A percentile compares a stretch with the other conserved stretches of the same genome.
Evolutionary conservation across 2,888 invertebrate species (phyloP).

Genomic region (Drosophila picticornis): DNA sequence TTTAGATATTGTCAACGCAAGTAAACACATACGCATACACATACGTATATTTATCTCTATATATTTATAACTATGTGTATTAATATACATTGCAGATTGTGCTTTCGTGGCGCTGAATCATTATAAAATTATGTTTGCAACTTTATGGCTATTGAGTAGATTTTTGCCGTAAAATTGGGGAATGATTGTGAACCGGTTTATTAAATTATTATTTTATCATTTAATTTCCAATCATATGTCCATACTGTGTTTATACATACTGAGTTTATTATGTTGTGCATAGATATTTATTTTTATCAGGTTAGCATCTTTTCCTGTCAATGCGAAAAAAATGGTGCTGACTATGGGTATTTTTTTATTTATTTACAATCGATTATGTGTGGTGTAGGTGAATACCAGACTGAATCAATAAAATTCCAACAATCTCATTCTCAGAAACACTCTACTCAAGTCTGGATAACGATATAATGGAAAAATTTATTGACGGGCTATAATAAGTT

Average conservation of each 20-base stretch:
- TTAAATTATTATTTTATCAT: not conserved
- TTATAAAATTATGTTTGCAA: conserved; percentile 23
- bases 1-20: conserved; percentile 39
- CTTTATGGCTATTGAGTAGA: conserved; percentile 37
- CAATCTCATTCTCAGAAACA: conserved; percentile 14
- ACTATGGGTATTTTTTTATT: not conserved
- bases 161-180: not conserved
- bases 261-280: not conserved
- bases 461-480: not conserved
- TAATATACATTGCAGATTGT: conserved; percentile 3
- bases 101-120: conserved; percentile 27
- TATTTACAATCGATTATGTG: not conserved
- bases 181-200: not conserved
- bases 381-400: not conserved
- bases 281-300: not conserved
- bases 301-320: not conserved
- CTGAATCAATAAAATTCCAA: conserved; percentile 7
- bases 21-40: conserved; percentile 9
- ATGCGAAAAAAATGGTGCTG: not conserved
- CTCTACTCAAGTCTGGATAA: conserved; percentile 1
- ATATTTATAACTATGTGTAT: not conserved
- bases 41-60: conserved; percentile 1
- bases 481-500: not conserved
- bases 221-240: not conserved
- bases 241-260: not conserved